Evolutionary conservation across 1,140 invertebrate genomes (phyloP).

Genomic region (Lucilia cuprina): DNA sequence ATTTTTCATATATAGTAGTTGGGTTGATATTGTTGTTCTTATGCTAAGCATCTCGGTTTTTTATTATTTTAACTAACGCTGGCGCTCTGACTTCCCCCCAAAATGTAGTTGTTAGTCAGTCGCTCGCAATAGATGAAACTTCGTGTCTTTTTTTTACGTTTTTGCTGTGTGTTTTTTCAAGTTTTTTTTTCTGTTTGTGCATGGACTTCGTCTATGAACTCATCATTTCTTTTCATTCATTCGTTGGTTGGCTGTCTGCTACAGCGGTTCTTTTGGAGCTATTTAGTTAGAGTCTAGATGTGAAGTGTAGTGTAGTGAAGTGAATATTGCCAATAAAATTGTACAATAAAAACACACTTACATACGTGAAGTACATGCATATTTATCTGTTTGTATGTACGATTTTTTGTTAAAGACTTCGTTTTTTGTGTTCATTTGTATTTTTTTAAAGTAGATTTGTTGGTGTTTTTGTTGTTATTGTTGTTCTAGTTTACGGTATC

Average conservation of each 20-base stretch:
- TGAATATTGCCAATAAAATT: background rate
- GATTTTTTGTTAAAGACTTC: background rate
- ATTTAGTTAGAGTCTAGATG: background rate
- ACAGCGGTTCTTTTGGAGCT: background rate
- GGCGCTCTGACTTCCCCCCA: background rate
- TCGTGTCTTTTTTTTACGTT: background rate
- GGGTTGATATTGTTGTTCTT: background rate
- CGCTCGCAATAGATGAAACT: background rate
- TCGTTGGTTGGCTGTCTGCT: slow-evolving; percentile 24
- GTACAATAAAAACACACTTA: background rate
- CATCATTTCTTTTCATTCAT: slow-evolving; percentile 32
- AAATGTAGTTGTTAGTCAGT: background rate
- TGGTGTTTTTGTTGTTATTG: slow-evolving; percentile 2
- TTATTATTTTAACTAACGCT: background rate
- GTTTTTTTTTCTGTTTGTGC: too few species aligned
- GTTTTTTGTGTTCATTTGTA: background rate
- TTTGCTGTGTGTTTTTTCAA: too few species aligned
- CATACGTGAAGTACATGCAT: background rate
- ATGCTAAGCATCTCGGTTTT: background rate
- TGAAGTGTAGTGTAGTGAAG: background rate
- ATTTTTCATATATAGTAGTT: background rate
- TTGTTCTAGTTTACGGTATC: slow-evolving; percentile 2
- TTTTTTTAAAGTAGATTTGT: background rate
- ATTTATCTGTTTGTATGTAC: background rate
- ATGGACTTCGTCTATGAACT: slow-evolving; percentile 17